phyloP scores from a whole-genome alignment of 1,140 invertebrate genomes.

The Anadara kagoshimensis region DNA sequence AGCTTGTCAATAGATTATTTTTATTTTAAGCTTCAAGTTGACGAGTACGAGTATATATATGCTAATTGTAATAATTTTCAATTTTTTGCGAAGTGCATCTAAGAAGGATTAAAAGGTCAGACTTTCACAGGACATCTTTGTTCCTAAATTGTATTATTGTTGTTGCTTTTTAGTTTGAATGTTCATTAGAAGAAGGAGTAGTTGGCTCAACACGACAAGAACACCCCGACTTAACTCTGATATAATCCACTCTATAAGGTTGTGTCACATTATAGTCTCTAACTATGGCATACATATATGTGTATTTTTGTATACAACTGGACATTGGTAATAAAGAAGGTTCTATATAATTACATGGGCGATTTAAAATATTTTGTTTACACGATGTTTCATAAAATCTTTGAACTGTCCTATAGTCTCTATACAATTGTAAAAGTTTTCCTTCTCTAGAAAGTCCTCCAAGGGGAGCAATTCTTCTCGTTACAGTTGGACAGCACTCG shows the following conservation, averaged over 20 bases:
- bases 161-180: too few species aligned
- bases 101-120: too few species aligned
- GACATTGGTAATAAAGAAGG: constrained; percentile 81
- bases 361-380: constrained; percentile 80
- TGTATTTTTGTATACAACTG: constrained; percentile 87
- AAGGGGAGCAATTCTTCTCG: constrained; percentile 84
- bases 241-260: constrained; percentile 86
- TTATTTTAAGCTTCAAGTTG: too few species aligned
- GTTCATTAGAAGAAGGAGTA: background rate
- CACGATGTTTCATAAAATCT: constrained; percentile 89
- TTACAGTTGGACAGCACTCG: constrained; percentile 84
- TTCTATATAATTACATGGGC: constrained; percentile 86
- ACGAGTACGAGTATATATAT: too few species aligned
- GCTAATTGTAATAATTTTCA: too few species aligned
- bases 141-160: too few species aligned
- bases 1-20: too few species aligned
- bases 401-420: constrained; percentile 77
- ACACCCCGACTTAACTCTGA: constrained; percentile 86
- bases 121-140: too few species aligned
- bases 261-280: constrained; percentile 73
- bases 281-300: constrained; percentile 89
- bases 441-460: constrained; percentile 84
- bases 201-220: constrained; percentile 80
- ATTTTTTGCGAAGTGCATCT: too few species aligned
- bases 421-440: constrained; percentile 85